Evolutionary conservation across 2,113 vertebrate genomes (phyloP).

Genomic region (Poeciliopsis turrubarensis): DNA sequence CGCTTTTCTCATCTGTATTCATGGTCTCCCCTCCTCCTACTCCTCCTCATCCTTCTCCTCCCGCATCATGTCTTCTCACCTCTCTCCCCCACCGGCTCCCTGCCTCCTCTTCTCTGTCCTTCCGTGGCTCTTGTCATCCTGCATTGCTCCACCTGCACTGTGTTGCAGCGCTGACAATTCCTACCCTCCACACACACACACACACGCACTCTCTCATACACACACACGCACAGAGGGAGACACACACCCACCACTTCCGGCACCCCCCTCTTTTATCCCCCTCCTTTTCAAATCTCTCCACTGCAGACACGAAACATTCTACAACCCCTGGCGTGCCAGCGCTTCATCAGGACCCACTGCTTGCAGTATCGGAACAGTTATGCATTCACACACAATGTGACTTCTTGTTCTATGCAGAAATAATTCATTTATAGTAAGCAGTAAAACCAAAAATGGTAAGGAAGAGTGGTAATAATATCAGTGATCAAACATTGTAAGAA

Average conservation of each 20-base stretch:
- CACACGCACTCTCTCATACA: constrained; percentile 35
- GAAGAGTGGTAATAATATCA: too few species aligned
- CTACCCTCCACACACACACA: constrained; percentile 55
- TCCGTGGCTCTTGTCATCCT: constrained; percentile 67
- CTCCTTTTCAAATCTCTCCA: constrained; percentile 53
- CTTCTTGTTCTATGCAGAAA: neutral
- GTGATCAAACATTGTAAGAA: too few species aligned
- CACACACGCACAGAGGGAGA: constrained; percentile 59
- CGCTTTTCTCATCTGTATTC: constrained; percentile 76
- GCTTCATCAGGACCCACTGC: constrained; percentile 52
- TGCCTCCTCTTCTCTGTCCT: constrained; percentile 50
- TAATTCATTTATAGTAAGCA: neutral
- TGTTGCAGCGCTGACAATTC: constrained; percentile 73
- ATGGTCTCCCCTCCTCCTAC: constrained; percentile 42
- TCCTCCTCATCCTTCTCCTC: constrained; percentile 57
- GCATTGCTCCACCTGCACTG: constrained; percentile 75
- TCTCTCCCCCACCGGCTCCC: constrained; percentile 32
- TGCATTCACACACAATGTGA: constrained; percentile 25
- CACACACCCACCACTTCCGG: constrained; percentile 79
- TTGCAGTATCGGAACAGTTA: constrained; percentile 34
- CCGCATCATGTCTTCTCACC: constrained; percentile 67
- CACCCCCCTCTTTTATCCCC: constrained; percentile 40
- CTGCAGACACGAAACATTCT: constrained; percentile 75
- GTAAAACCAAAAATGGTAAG: too few species aligned
- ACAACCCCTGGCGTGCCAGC: constrained; percentile 68